Percentiles rank a stretch among this genome's conserved stretches.
phyloP scores from a whole-genome alignment of 2,113 vertebrate genomes.

The Hydrolagus affinis region DNA sequence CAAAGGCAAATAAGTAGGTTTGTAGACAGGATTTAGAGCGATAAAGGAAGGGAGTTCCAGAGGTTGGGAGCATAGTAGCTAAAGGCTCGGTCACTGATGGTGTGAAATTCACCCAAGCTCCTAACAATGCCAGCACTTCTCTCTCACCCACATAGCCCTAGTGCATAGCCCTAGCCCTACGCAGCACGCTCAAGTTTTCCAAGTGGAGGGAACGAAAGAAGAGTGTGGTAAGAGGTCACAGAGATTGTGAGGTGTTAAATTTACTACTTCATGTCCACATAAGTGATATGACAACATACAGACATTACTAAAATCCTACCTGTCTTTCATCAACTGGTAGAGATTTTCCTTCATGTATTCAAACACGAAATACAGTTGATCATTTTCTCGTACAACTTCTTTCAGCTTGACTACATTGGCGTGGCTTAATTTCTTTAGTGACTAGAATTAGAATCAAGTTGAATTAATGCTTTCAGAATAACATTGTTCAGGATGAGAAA shows the following conservation, averaged over 20 bases:
- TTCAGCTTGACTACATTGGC: conserved; percentile 71
- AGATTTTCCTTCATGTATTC: conserved; percentile 79
- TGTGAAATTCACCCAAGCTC: too few relatives aligned
- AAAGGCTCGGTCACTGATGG: too few relatives aligned
- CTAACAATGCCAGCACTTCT: too few relatives aligned
- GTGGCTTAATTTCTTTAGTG: conserved; percentile 71
- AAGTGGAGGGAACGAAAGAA: background rate
- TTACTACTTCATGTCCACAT: background rate
- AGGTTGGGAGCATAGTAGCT: too few relatives aligned
- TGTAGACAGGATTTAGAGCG: too few relatives aligned
- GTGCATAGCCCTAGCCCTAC: too few relatives aligned
- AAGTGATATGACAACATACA: background rate
- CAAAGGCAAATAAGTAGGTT: background rate
- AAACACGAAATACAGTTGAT: conserved; percentile 71
- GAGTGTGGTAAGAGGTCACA: background rate
- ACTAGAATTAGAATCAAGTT: conserved; percentile 47
- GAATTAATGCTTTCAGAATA: conserved; percentile 30
- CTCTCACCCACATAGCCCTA: too few relatives aligned
- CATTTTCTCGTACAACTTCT: conserved; percentile 73
- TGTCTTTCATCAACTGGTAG: conserved; percentile 74
- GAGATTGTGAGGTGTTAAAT: background rate
- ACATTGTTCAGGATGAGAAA: conserved; percentile 36
- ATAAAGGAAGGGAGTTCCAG: too few relatives aligned
- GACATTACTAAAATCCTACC: conserved; percentile 44
- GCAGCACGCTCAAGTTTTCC: too few relatives aligned